phyloP scores from a whole-genome alignment of 2,888 invertebrate species.

The Mimachlamys varia region DNA sequence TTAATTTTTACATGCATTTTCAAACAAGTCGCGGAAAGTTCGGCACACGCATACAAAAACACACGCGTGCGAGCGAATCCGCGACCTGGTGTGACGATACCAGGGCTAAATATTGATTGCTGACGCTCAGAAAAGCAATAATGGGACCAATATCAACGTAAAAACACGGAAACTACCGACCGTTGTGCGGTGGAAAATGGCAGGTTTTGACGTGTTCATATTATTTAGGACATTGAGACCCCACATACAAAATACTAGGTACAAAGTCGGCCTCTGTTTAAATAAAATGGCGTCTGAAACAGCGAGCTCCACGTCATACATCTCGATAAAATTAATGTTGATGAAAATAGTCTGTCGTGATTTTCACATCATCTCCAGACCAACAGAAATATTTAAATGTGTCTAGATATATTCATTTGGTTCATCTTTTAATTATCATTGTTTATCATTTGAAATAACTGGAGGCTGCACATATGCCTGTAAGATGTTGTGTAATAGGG shows the following conservation, averaged over 20 bases:
- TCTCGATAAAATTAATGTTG: background rate
- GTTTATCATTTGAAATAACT: background rate
- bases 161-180: background rate
- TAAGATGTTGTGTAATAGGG: background rate
- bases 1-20: too few species aligned
- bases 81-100: too few species aligned
- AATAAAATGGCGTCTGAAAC: background rate
- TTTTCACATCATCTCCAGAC: background rate
- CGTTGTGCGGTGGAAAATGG: background rate
- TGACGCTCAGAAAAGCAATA: background rate
- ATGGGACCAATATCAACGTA: background rate
- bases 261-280: background rate
- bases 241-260: background rate
- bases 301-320: background rate
- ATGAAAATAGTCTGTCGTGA: background rate
- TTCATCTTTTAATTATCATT: too few species aligned
- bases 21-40: too few species aligned
- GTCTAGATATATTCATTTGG: too few species aligned
- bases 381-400: background rate
- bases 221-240: background rate
- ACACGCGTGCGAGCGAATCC: too few species aligned
- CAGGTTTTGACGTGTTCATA: background rate
- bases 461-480: background rate
- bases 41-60: too few species aligned
- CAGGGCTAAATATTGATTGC: background rate